Conservation (phyloP, 2,113 vertebrate species). For the Apaloderma vittatum region DNA sequence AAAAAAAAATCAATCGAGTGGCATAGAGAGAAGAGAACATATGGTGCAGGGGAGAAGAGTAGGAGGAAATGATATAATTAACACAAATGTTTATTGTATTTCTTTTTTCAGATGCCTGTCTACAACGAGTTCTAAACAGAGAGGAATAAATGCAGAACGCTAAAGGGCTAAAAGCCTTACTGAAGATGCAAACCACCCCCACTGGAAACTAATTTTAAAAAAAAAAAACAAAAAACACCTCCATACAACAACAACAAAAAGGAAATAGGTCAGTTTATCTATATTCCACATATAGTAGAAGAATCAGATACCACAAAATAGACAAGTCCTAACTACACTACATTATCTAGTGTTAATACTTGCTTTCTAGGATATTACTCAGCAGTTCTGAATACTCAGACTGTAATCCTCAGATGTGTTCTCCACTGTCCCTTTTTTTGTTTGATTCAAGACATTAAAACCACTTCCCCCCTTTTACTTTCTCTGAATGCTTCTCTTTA, state of each 20-base stretch:
- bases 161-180: neutral
- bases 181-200: neutral
- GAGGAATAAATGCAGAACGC: neutral
- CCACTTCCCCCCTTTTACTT: neutral
- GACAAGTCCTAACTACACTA: neutral
- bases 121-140: conserved; percentile 6
- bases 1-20: neutral
- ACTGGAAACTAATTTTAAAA: neutral
- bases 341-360: neutral
- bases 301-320: neutral
- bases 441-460: neutral
- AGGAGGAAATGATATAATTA: conserved; percentile 52
- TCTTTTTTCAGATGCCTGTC: conserved; percentile 42
- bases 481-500: neutral
- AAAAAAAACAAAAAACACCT: neutral
- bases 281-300: neutral
- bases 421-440: neutral
- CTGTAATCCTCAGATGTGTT: neutral
- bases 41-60: conserved; percentile 43
- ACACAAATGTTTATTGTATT: conserved; percentile 67
- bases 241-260: neutral
- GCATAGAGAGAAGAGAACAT: neutral
- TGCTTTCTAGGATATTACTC: neutral
- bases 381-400: neutral
- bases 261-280: neutral